These are phyloP conservation scores for Pterophyllum scalare DNA, from an alignment of 2,113 vertebrate genomes.

Conservation along the genomic window DNA sequence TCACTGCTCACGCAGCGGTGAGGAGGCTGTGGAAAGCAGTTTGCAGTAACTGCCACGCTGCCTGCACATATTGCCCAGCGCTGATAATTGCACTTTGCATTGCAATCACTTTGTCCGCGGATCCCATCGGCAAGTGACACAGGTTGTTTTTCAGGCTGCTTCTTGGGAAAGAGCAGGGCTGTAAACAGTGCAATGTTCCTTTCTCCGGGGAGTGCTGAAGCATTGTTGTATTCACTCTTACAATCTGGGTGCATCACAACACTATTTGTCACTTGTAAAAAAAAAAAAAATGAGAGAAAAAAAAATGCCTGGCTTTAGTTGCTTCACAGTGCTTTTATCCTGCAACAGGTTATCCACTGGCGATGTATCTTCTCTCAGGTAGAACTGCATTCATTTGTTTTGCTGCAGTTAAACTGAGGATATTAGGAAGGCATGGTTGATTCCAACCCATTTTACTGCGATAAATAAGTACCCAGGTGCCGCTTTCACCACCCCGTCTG, in stretches of 20 bases:
- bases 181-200: slow-evolving; percentile 71
- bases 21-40: slow-evolving; percentile 27
- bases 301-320: background rate
- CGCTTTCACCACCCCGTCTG: slow-evolving; percentile 44
- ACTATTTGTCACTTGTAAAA: slow-evolving; percentile 51
- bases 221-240: slow-evolving; percentile 58
- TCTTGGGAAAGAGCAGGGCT: slow-evolving; percentile 51
- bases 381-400: slow-evolving; percentile 49
- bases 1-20: slow-evolving; percentile 7
- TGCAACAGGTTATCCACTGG: slow-evolving; percentile 50
- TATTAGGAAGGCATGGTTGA: slow-evolving; percentile 33
- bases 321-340: slow-evolving; percentile 44
- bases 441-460: slow-evolving; percentile 43
- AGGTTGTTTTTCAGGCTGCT: slow-evolving; percentile 59
- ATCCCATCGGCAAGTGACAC: slow-evolving; percentile 53
- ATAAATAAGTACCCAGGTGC: slow-evolving; percentile 63
- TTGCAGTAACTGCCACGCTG: slow-evolving; percentile 23
- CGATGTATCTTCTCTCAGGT: slow-evolving; percentile 37
- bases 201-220: slow-evolving; percentile 60
- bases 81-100: slow-evolving; percentile 70
- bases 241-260: slow-evolving; percentile 66
- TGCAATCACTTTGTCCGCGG: slow-evolving; percentile 59
- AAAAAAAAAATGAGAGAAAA: background rate
- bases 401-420: slow-evolving; percentile 40
- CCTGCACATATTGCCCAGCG: slow-evolving; percentile 36